Base-by-base conservation (phyloP, 2,888 invertebrate genomes). In the Plebejus melissa region DNA sequence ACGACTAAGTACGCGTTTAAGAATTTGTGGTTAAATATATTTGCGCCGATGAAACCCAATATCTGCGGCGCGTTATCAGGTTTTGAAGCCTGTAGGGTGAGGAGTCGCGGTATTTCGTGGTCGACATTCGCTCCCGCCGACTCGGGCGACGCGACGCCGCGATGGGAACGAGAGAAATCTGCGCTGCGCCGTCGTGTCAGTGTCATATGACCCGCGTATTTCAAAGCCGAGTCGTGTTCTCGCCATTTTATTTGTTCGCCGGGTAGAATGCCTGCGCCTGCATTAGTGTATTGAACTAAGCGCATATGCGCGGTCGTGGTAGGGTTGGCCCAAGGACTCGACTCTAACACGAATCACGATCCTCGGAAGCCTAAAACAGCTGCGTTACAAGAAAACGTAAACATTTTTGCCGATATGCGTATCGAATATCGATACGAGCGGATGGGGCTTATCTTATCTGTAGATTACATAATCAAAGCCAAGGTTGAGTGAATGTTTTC, bases 171-270 rank as follows among this genome's bases (percentile, higher is more conserved):
- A 80, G 82, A 81, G 80, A 82, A 78, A 79, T 80, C 78, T 78
- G 76, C 77, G 78, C 78, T 3, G 13, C 32, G 77, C 74, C 76
- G 77, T 79, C 76, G 81, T 81, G 83, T 82, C 83, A 82, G 82
- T 84, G 84, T 84, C 85, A 84, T 80, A 80, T 84, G 86, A 87
- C 84, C 86, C 84, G 81, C 81, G 84, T 82, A 81, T 84, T 84
- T 85, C 83, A 85, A 83, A 86, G 83, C 79, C 81, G 79, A 82
- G 82, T 84, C 82, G 82, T 83, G 83, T 82, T 85, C 82, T 82
- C 83, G 83, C 83, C 78, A 82, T 84, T 85, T 86, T 84, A 85
- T 86, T 85, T 85, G 83, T 83, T 82, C 81, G 77, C 77, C 77
- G 81, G 78, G 81, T 80, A 80, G 82, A 79, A 82, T 82, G 80